Evolutionary conservation across 2,797 vertebrate genomes (phyloP), one percentile per base, ranked within the genome.

Genomic region (Pogoniulus pusillus): DNA sequence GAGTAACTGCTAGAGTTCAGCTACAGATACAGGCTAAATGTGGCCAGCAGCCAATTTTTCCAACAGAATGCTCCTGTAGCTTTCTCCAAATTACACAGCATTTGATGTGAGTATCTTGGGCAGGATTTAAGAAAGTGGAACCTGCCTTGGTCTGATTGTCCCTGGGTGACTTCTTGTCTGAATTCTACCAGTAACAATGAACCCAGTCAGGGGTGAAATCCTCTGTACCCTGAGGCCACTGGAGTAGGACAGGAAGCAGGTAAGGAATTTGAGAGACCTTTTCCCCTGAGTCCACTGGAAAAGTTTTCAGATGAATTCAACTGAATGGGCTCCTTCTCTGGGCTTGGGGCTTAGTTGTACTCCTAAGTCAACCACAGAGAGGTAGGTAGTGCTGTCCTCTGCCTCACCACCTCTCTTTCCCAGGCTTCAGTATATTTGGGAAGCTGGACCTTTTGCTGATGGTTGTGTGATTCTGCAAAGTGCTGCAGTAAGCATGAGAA

Each of bases 331-430:
- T 84, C 24, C 58, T 47, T 43, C 75, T 68, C 55, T 26, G 83
- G 22, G 12, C 30, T 26, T 11, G 0, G 6, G 35, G 30, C n/a
- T 88, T 64, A 17, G 1, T 2, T 0, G 0, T 3, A 2, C 19
- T 41, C 2, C 2, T 8, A n/a, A 69, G 37, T 51, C 74, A 70
- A 71, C 49, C 35, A 7, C 17, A 1, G 18, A 41, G 47, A 12
- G 4, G 5, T 12, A 35, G 83, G 53, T 30, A 19, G 6, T 54
- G 51, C 22, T n/a, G 54, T 15, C 39, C 64, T 19, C 2, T 24
- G 57, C 63, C 39, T 85, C 73, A 14, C 12, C 73, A 16, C 10
- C 29, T 34, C 43, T 8, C 6, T 59, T 74, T 74, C 53, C 34
- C 54, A 2, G 10, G 27, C 72, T 14, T 29, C 58, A 27, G n/a